Base-by-base conservation (phyloP, 2,888 invertebrate genomes). In the Torymus texanus region DNA sequence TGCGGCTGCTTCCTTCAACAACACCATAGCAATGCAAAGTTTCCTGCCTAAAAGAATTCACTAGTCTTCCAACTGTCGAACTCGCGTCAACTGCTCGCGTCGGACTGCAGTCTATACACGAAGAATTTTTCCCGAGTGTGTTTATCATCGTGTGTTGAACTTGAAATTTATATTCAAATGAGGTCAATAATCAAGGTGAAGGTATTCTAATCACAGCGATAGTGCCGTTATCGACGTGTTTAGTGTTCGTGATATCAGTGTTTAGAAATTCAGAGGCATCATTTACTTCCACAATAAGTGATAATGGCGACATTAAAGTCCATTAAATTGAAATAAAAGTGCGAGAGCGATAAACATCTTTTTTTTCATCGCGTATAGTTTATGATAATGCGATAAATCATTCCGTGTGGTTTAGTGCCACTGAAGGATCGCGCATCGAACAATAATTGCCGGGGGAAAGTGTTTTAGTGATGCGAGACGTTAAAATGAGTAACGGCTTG, bases 1-100 rank as follows among this genome's bases (percentile, higher is more conserved):
- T 79, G 75, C 56, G 74, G 74, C 74, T 29, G 58, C 62, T 79
- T 73, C 78, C 79, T 79, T 73, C 68, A 78, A 78, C 67, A 73
- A 66, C 61, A 56, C 75, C 71, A n/a, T 12, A 29, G 71, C 53
- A 71, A 67, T 70, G 73, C 78, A 70, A 75, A 75, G 73, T 74
- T 75, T 59, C 68, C 16, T 65, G 29, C 41, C 50, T 21, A 56
- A 71, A 73, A 72, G 41, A 41, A 76, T 53, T 81, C 79, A 81
- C 77, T 77, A 75, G 79, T 75, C 55, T 72, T 13, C 59, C 18
- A 67, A 51, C 74, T 53, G 55, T 29, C 77, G 71, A 61, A 59
- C 61, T n/a, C 24, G 62, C 56, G 79, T 5, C 81, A 81, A 79
- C 81, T 3, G 21, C 12, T 75, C 24, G 11, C 24, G 11, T 59